Percentiles rank a stretch among this genome's conserved stretches.
phyloP scores from a whole-genome alignment of 1,140 invertebrate genomes.

The Carcinoscorpius rotundicauda region DNA sequence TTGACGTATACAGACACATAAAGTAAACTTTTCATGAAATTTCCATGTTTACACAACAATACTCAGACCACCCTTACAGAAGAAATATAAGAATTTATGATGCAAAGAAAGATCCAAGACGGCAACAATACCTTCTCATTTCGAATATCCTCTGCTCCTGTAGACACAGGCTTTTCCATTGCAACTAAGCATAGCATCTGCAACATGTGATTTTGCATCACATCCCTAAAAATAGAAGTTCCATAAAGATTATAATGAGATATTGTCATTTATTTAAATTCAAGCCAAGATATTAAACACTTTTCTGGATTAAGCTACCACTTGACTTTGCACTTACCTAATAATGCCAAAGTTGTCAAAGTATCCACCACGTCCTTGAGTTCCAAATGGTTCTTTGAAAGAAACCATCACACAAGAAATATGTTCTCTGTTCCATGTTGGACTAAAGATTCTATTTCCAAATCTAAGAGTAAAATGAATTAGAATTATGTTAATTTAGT shows the following conservation, averaged over 20 bases:
- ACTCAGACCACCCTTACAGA: no score
- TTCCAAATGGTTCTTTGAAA: constrained; percentile 99
- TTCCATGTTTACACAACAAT: neutral
- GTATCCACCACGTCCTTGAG: constrained; percentile 94
- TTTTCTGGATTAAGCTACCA: no score
- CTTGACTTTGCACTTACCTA: constrained; percentile 35
- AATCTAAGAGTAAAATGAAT: constrained; percentile 46
- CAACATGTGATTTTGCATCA: constrained; percentile 98
- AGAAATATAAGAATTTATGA: no score
- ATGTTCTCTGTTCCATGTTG: constrained; percentile 88
- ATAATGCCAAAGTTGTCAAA: constrained; percentile 99
- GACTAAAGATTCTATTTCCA: constrained; percentile 74
- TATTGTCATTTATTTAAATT: no score
- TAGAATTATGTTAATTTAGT: neutral
- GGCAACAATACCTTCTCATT: constrained; percentile 66
- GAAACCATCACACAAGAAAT: constrained; percentile 90
- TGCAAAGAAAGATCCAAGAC: no score
- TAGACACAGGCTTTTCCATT: constrained; percentile 95
- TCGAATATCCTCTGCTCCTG: constrained; percentile 91
- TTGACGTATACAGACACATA: neutral
- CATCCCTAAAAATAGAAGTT: constrained; percentile 46
- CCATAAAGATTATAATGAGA: no score
- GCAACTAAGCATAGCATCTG: constrained; percentile 95
- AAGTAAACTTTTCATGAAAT: constrained; percentile 3
- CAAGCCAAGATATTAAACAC: no score